Evolutionary conservation across 2,797 vertebrate species (phyloP), one percentile per base, ranked within the genome.

Genomic region (Sebastes variabilis): DNA sequence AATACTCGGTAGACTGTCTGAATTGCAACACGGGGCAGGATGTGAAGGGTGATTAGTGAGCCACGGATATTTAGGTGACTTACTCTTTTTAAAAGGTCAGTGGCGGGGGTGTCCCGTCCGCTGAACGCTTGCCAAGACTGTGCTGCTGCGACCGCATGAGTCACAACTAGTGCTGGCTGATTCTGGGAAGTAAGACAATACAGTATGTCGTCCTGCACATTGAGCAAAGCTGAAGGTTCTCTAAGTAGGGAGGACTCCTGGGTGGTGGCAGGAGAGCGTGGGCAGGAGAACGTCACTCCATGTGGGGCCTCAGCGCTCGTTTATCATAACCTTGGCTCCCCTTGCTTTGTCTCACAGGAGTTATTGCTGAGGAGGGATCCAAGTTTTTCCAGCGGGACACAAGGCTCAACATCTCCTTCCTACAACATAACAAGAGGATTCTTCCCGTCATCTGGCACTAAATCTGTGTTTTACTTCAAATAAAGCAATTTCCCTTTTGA

Each of bases 181-280:
- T 95, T 95, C 90, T 94, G 93, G 94, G 95, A 95, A 95, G 76
- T 74, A 69, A 87, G 81, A 94, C 82, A 92, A 91, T 85, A 72
- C 71, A 16, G 56, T 8, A 25, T 27, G 79, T 76, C 82, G 79
- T 83, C 67, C 70, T 61, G 72, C 56, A 83, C 75, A 36, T 55
- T 52, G 49, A 52, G 49, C 49, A 20, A 20, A 52, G 49, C 20
- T n/a, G 49, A 64, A n/a, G 76, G 34, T 9, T 75, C 46, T 83
- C 49, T 72, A 25, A 4, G 49, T 24, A 4, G 80, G 61, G 79
- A 79, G 24, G 86, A 72, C 54, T 66, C 36, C n/a, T 77, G 10
- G 60, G 74, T 62, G 77, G 64, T 27, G 74, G 56, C 14, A 16
- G 49, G 38, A 76, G 49, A 25, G 83, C 56, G 88, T 82, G 83